Percentiles rank a stretch among this genome's conserved stretches.
Evolutionary conservation across 2,888 invertebrate species (phyloP).

Genomic region (Amblyjoppa proteus): DNA sequence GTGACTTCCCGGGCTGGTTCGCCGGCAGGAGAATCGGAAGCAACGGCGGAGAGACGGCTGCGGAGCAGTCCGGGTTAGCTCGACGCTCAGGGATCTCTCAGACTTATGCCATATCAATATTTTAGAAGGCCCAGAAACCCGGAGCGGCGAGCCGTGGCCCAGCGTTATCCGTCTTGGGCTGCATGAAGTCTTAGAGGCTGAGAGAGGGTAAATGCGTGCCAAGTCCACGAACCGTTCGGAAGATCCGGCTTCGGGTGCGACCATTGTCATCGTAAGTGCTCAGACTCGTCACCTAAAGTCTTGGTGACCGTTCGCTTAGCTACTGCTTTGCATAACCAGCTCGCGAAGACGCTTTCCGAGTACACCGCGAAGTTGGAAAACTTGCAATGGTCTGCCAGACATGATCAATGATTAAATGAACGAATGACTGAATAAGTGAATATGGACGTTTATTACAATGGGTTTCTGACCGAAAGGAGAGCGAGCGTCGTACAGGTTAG

Average conservation of each 20-base stretch:
- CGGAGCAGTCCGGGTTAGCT: conserved; percentile 23
- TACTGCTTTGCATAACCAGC: neutral
- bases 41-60: neutral
- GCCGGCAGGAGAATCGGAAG: conserved; percentile 24
- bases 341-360: neutral
- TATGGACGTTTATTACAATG: no score
- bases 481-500: no score
- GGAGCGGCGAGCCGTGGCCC: neutral
- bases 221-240: neutral
- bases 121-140: conserved; percentile 43
- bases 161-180: conserved; percentile 23
- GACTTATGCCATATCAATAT: conserved; percentile 66
- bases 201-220: neutral
- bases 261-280: conserved; percentile 21
- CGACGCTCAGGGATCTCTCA: conserved; percentile 51
- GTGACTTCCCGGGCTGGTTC: conserved; percentile 1
- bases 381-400: neutral
- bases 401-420: no score
- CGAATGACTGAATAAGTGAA: no score
- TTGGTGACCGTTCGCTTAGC: no score
- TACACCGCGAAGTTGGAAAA: neutral
- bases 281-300: neutral
- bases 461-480: no score
- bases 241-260: conserved; percentile 5
- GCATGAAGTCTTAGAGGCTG: neutral